Evolutionary conservation across 2,888 invertebrate species (phyloP).

Genomic region (Tubiluchus corallicola): DNA sequence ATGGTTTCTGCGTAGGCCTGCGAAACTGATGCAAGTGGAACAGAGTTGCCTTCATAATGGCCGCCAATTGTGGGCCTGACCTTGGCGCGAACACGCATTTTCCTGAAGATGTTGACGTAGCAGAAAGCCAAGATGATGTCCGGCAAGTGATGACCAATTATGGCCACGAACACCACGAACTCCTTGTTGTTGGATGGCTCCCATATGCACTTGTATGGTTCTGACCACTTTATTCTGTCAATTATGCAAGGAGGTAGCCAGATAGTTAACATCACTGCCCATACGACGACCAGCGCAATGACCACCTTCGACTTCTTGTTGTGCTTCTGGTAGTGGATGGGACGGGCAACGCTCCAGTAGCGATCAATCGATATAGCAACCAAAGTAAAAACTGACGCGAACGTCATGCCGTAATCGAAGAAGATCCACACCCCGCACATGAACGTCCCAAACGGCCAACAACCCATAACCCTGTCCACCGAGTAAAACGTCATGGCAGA

Average conservation of each 20-base stretch:
- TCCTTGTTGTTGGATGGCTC: conserved; percentile 21
- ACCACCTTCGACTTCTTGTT: conserved; percentile 17
- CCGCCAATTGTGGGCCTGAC: too few species aligned
- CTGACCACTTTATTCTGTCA: conserved; percentile 18
- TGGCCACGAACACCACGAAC: conserved; percentile 22
- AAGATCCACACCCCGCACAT: conserved; percentile 27
- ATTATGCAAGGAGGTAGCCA: conserved; percentile 22
- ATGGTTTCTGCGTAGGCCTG: neutral
- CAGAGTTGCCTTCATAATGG: neutral
- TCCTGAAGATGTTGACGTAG: conserved; percentile 18
- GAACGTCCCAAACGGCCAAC: conserved; percentile 25
- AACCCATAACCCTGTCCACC: conserved; percentile 21
- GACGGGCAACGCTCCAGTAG: conserved; percentile 21
- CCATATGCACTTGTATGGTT: conserved; percentile 19
- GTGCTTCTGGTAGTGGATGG: conserved; percentile 17
- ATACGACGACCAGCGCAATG: conserved; percentile 15
- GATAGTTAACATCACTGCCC: conserved; percentile 18
- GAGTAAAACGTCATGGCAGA: conserved; percentile 26
- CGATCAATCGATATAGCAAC: conserved; percentile 24
- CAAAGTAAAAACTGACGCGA: conserved; percentile 26
- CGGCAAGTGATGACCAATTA: conserved; percentile 22
- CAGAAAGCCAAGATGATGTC: conserved; percentile 19
- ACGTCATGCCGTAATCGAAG: conserved; percentile 28
- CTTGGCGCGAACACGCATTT: conserved; percentile 15
- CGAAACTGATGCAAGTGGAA: neutral